Conservation (phyloP, 2,888 invertebrate genomes). For the Trichogramma dendrolimi region DNA sequence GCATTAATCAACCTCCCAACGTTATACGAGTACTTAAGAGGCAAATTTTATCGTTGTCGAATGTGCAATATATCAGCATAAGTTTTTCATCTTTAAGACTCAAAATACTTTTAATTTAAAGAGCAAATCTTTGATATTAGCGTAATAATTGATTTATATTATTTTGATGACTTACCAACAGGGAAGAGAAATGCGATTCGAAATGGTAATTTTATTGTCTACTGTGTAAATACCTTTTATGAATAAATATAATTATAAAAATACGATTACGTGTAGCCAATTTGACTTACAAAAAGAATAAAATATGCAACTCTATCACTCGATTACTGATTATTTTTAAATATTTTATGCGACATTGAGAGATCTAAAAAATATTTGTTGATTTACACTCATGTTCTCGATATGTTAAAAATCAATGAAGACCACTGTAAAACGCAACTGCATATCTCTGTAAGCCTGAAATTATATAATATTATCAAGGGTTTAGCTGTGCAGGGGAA, state of each 20-base stretch:
- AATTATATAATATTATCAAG: too few species aligned
- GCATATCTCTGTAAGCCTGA: too few species aligned
- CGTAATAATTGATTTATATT: constrained; percentile 17
- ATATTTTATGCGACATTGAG: too few species aligned
- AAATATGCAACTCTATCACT: too few species aligned
- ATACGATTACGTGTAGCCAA: constrained; percentile 24
- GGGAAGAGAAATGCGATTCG: constrained; percentile 27
- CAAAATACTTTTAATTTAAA: constrained; percentile 44
- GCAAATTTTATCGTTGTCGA: constrained; percentile 50
- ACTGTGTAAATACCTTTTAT: constrained; percentile 44
- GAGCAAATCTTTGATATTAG: not conserved
- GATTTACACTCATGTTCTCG: too few species aligned
- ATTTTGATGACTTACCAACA: constrained; percentile 25
- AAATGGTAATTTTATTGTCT: constrained; percentile 35
- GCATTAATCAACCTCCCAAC: constrained; percentile 42
- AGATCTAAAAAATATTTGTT: too few species aligned
- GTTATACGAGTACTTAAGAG: constrained; percentile 46
- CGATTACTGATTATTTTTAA: too few species aligned
- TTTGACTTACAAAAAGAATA: too few species aligned
- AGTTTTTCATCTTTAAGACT: constrained; percentile 43
- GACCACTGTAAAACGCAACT: too few species aligned
- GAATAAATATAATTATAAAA: constrained; percentile 46
- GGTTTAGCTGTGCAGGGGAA: too few species aligned
- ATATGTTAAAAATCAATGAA: too few species aligned
- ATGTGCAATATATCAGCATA: constrained; percentile 52